A percentile compares a stretch with the other conserved stretches of the same genome.
Evolutionary conservation across 2,113 vertebrate genomes (phyloP).

Genomic region (Tragelaphus scriptus): DNA sequence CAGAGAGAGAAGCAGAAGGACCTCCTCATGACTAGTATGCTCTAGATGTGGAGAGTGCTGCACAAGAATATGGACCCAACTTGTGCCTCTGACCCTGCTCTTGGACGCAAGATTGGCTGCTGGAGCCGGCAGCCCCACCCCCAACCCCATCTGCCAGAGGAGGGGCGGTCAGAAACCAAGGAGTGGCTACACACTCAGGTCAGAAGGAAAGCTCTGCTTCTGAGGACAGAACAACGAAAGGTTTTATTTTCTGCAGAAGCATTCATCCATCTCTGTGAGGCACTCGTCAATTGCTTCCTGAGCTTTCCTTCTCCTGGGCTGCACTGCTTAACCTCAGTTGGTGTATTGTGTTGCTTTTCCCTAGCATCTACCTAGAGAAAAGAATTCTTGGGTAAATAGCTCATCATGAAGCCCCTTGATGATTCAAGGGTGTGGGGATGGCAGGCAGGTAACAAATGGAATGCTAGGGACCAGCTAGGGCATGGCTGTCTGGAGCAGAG

Average conservation of each 20-base stretch:
- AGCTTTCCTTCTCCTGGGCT: neutral
- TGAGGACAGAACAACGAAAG: neutral
- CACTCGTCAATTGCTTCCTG: neutral
- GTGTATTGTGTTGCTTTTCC: neutral
- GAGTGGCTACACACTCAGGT: neutral
- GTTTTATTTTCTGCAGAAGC: neutral
- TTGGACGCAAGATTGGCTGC: neutral
- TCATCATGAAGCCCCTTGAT: neutral
- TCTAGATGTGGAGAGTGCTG: neutral
- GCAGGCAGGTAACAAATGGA: neutral
- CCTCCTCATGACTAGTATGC: neutral
- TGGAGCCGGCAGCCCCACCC: neutral
- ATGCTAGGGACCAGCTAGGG: neutral
- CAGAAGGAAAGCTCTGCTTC: neutral
- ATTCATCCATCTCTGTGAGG: neutral
- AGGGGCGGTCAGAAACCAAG: neutral
- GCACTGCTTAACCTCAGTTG: neutral
- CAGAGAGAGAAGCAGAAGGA: neutral
- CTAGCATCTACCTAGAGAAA: neutral
- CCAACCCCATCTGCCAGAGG: neutral
- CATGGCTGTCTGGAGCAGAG: neutral
- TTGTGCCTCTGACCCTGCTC: neutral
- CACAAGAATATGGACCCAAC: neutral
- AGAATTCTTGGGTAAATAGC: neutral
- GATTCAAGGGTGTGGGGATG: neutral